A percentile compares a stretch with the other conserved stretches of the same genome.
Conservation (phyloP, 2,888 invertebrate genomes). For the Callosobruchus maculatus region DNA sequence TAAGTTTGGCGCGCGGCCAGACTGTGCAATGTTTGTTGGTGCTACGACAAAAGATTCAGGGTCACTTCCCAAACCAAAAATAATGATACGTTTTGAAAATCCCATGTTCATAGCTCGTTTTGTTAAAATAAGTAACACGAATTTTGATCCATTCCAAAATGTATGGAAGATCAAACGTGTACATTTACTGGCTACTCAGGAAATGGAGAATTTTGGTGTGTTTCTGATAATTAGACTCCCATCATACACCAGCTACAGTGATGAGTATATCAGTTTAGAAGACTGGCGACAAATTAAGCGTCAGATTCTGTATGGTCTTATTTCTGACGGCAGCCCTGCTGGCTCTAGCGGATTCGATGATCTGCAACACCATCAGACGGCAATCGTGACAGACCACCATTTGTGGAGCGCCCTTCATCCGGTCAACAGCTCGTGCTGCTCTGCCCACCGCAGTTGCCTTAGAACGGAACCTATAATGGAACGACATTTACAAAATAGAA, state of each 20-base stretch:
- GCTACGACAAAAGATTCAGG: no score
- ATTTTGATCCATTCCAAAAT: no score
- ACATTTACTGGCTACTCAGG: no score
- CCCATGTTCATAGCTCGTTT: no score
- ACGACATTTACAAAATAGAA: neutral
- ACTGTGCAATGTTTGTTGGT: no score
- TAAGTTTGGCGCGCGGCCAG: no score
- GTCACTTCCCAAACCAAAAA: no score
- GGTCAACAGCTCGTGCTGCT: slow-evolving; percentile 55
- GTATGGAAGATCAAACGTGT: no score
- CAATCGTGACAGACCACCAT: slow-evolving; percentile 94
- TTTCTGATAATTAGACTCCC: neutral
- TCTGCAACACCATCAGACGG: slow-evolving; percentile 89
- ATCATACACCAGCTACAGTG: neutral
- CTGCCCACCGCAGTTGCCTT: slow-evolving; percentile 36
- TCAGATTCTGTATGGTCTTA: slow-evolving; percentile 76
- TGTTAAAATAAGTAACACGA: no score
- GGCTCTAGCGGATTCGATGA: slow-evolving; percentile 84
- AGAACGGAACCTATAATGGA: slow-evolving; percentile 28
- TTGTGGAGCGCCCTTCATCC: slow-evolving; percentile 56
- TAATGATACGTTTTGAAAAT: no score
- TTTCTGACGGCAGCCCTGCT: slow-evolving; percentile 79
- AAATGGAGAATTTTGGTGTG: neutral
- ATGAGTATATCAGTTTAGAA: slow-evolving; percentile 49
- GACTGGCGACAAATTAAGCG: slow-evolving; percentile 79